Conservation (phyloP, 2,113 vertebrate species). For the Sterna hirundo region DNA sequence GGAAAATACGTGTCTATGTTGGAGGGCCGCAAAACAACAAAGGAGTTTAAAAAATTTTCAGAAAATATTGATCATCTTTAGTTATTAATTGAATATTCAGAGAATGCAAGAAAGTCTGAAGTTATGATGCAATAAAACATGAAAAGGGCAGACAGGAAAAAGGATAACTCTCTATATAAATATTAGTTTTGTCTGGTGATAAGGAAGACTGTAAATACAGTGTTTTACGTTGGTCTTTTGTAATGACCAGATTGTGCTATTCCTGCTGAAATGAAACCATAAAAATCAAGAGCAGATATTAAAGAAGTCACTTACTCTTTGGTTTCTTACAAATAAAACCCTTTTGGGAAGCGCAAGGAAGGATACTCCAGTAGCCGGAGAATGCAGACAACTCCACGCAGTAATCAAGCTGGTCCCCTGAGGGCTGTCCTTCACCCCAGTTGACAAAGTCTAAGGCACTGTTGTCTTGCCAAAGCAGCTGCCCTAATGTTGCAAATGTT, state of each 20-base stretch:
- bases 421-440: slow-evolving; percentile 78
- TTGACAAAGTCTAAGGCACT: slow-evolving; percentile 83
- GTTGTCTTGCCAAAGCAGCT: slow-evolving; percentile 87
- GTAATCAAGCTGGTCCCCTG: slow-evolving; percentile 17
- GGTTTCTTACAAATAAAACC: slow-evolving; percentile 87
- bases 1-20: neutral
- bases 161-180: neutral
- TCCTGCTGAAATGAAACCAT: neutral
- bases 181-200: neutral
- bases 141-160: neutral
- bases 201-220: neutral
- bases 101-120: neutral
- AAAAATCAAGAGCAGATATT: neutral
- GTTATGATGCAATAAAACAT: neutral
- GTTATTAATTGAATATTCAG: neutral
- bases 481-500: neutral
- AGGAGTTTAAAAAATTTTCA: neutral
- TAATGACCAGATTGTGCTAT: neutral
- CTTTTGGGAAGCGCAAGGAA: slow-evolving; percentile 76
- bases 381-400: slow-evolving; percentile 78
- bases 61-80: neutral
- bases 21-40: neutral
- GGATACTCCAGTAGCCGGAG: slow-evolving; percentile 76
- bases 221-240: fast-evolving
- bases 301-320: slow-evolving; percentile 78